Conservation (phyloP, 2,113 vertebrate species). For the Serinus canaria region DNA sequence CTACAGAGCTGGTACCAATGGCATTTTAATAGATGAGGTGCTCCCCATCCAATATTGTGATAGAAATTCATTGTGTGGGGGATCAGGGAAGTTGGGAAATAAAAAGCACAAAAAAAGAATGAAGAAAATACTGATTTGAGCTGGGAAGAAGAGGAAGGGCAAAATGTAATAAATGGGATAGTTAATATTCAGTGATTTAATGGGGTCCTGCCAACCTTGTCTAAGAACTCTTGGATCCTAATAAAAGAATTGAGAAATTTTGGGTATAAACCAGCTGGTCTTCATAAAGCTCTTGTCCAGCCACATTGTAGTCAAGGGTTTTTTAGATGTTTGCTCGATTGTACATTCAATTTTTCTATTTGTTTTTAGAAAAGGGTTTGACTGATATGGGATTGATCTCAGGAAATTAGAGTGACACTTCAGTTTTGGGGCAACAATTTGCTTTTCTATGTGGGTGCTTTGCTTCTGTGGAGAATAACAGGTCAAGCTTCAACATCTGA, state of each 20-base stretch:
- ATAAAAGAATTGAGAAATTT: background rate
- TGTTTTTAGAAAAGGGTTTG: background rate
- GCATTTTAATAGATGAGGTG: slow-evolving; percentile 40
- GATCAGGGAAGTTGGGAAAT: background rate
- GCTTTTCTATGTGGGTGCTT: background rate
- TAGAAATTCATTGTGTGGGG: background rate
- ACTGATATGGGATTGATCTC: background rate
- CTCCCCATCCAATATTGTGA: background rate
- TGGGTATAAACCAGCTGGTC: background rate
- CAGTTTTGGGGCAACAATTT: background rate
- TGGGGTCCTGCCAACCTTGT: background rate
- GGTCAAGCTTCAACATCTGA: background rate
- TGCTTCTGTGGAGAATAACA: background rate
- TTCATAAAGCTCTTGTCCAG: background rate
- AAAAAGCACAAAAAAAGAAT: background rate
- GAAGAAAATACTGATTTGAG: background rate
- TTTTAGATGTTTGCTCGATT: background rate
- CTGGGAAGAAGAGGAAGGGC: background rate
- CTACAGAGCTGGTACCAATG: background rate
- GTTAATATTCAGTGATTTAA: slow-evolving; percentile 4
- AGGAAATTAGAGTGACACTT: background rate
- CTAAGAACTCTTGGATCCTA: background rate
- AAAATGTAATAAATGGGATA: background rate
- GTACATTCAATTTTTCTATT: background rate
- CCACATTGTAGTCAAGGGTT: background rate